Evolutionary conservation across 1,140 invertebrate species (phyloP), one percentile per base, ranked within the genome.

Genomic region (Drosophila trapezifrons): DNA sequence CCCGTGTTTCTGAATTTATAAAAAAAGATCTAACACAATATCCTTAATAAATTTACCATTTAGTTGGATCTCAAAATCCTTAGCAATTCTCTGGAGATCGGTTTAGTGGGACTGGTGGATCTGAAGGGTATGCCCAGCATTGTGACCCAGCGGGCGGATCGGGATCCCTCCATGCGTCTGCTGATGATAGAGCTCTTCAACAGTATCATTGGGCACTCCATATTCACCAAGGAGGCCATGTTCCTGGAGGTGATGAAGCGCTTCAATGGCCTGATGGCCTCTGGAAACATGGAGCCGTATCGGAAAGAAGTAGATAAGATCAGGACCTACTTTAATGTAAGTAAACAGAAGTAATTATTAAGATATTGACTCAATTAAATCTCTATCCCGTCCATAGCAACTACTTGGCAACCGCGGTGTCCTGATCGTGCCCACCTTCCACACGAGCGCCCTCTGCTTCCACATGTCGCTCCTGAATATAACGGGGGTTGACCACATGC

Each of bases 391-490:
- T 18, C 64, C 22, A 81, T 84, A 95, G 95, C 40, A 92, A 37
- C 59, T 93, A 0, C 92, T 96, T 9, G 94, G 94, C 25, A 92
- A 94, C 4, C 93, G 95, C 81, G 96, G 95, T 2, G 94, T 98
- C 15, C 93, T 98, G 10, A 90, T 98, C 9, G 95, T 95, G 83
- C 97, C 97, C 10, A 95, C 95, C 8, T 96, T 95, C 92, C 94
- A 94, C 12, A 92, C 92, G 6, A 73, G 93, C 4, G 96, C 96
- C 5, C 55, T 85, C 4, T 93, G 94, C 3, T 94, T 94, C 55
- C 95, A 96, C 85, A 93, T 95, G 56, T 94, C 94, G 40, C 91
- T 95, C 67, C 81, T 94, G 45, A 94, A 93, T 42, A 92, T 94
- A 5, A 92, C 94, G 12, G 95, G 95, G 51, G 94, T 94, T 38